Evolutionary conservation across 2,113 vertebrate species (phyloP), one percentile per base, ranked within the genome.

Genomic region (Psilopsiagon aymara): DNA sequence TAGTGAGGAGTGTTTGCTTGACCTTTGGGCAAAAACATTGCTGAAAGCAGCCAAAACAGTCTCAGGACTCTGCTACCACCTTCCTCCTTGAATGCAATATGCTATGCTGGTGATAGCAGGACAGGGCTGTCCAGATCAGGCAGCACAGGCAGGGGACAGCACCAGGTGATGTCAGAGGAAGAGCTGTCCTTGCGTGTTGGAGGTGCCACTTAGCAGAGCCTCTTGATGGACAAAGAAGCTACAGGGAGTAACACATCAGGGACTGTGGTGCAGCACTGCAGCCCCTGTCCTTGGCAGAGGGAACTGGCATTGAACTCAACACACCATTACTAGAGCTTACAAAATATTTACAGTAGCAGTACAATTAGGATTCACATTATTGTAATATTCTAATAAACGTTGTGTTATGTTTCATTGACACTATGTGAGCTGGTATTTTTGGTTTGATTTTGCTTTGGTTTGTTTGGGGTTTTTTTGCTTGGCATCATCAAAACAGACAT

Each of bases 401-500:
- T 89, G 53, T 53, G 11, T 59, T 70, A n/a, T 8, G 43, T 79
- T 85, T 75, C 46, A 7, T 46, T 78, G 37, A 57, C 73, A 51
- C 24, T 33, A 4, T 74, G 6, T 44, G 21, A 44, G 35, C 27
- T 62, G 17, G 3, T 4, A 1, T 18, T 18, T 46, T n/a, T 10
- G 2, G 1, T 3, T 49, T 88, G 6, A 4, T 31, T 47, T 63
- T 20, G 17, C 0, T 9, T 19, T 9, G 17, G 12, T 25, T 59
- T 39, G 9, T 19, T 35, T 25, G 39, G 57, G 66, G 66, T 39
- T 44, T 66, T 69, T 71, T 51, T 82, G 88, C 96, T 98, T 97
- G 94, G 93, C 46, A 97, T 97, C 70, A 97, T 77, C 18, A 62
- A 94, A 93, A 96, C 77, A 43, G 86, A 91, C 47, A 96, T 93